These are phyloP conservation scores for Cataglyphis livida DNA, from an alignment of 2,888 invertebrate genomes.

Conservation along the genomic window DNA sequence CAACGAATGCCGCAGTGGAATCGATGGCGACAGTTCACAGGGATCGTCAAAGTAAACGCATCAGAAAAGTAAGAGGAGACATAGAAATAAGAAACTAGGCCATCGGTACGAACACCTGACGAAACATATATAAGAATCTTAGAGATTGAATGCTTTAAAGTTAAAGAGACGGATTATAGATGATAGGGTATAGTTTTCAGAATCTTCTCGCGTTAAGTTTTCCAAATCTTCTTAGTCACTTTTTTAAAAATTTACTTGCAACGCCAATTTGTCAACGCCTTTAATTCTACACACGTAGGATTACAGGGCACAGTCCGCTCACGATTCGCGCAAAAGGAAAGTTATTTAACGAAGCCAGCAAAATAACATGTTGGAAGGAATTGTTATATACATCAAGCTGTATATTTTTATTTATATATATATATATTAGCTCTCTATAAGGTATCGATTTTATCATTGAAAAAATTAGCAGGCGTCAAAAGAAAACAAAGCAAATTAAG, in stretches of 20 bases:
- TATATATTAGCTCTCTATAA: neutral
- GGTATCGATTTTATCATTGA: neutral
- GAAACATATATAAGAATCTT: constrained; percentile 25
- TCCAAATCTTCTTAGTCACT: neutral
- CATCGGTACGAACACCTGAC: neutral
- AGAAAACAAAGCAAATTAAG: neutral
- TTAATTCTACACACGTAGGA: constrained; percentile 14
- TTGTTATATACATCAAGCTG: neutral
- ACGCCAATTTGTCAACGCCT: neutral
- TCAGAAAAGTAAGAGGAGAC: constrained; percentile 2
- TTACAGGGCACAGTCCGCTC: neutral
- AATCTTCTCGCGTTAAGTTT: neutral
- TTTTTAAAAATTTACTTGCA: neutral
- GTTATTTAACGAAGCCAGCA: neutral
- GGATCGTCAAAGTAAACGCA: constrained; percentile 7
- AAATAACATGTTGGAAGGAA: neutral
- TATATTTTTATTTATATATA: constrained; percentile 26
- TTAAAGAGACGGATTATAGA: constrained; percentile 10
- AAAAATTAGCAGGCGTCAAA: neutral
- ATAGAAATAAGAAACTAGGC: constrained; percentile 22
- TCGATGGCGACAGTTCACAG: constrained; percentile 45
- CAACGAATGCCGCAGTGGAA: constrained; percentile 35
- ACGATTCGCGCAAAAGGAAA: constrained; percentile 6
- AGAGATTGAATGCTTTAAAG: neutral
- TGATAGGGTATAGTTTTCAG: neutral